These are phyloP conservation scores for Steinernema hermaphroditum DNA, from an alignment of 2,888 invertebrate genomes.

Conservation along the genomic window DNA sequence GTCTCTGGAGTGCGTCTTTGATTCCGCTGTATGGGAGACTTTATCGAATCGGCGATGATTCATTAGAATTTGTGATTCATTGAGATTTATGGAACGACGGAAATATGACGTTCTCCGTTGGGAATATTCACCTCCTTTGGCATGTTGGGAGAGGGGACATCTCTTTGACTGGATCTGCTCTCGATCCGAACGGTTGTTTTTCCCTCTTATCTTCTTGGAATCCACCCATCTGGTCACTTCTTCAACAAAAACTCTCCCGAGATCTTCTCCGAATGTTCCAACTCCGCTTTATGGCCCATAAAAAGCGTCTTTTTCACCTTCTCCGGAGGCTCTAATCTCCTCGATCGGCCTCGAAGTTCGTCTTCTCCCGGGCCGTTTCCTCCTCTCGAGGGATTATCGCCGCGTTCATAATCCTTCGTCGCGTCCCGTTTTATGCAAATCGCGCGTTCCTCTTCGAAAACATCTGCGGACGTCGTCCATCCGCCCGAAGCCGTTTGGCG, in stretches of 20 bases:
- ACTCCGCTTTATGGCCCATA: no score
- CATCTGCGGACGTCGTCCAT: conserved; percentile 18
- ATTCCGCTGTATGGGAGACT: neutral
- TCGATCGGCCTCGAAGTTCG: no score
- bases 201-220: no score
- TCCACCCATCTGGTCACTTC: no score
- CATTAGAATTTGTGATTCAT: neutral
- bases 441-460: conserved; percentile 7
- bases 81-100: neutral
- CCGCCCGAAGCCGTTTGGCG: conserved; percentile 13
- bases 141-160: no score
- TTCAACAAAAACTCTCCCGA: no score
- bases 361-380: neutral
- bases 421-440: conserved; percentile 29
- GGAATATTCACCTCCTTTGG: no score
- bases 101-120: neutral
- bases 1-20: neutral
- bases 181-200: no score
- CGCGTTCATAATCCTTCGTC: conserved; percentile 28
- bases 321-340: no score
- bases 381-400: conserved; percentile 10
- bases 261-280: no score
- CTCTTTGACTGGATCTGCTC: no score
- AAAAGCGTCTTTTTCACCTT: no score
- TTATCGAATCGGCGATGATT: neutral